These are phyloP conservation scores for Brachypodius melanocephalos DNA, from an alignment of 2,113 vertebrate genomes.

Conservation along the genomic window DNA sequence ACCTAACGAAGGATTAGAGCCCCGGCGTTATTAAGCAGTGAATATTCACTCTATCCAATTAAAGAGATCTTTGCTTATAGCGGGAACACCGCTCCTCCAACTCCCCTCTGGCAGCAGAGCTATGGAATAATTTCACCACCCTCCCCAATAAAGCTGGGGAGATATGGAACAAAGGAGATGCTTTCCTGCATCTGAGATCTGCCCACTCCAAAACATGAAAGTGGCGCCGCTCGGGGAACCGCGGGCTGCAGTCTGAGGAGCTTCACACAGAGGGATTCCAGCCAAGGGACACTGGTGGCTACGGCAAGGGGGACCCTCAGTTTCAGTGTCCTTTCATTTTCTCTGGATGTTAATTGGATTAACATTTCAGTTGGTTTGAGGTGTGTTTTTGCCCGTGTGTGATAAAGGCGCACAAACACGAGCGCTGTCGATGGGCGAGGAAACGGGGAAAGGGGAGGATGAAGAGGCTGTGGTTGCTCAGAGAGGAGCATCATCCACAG, in stretches of 20 bases:
- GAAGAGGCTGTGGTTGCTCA: fast-evolving
- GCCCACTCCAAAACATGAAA: constrained; percentile 4
- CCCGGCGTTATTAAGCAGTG: neutral
- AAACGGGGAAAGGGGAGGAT: neutral
- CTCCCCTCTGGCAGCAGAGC: constrained; percentile 49
- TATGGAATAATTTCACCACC: constrained; percentile 28
- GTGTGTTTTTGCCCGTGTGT: neutral
- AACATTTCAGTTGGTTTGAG: neutral
- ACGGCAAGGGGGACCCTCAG: neutral
- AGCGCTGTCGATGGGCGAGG: fast-evolving
- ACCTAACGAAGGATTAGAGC: constrained; percentile 55
- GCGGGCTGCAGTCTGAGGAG: fast-evolving
- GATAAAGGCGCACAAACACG: neutral
- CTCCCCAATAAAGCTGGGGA: neutral
- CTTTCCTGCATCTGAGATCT: neutral
- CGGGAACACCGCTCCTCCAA: neutral
- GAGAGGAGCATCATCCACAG: neutral
- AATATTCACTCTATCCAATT: constrained; percentile 64
- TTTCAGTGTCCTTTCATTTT: neutral
- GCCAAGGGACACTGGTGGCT: neutral
- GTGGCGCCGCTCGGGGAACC: neutral
- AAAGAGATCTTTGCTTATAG: constrained; percentile 43
- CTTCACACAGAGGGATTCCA: neutral
- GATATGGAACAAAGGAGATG: neutral
- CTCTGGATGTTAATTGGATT: constrained; percentile 33